phyloP scores from a whole-genome alignment of 2,113 vertebrate genomes.

The Colius striatus region DNA sequence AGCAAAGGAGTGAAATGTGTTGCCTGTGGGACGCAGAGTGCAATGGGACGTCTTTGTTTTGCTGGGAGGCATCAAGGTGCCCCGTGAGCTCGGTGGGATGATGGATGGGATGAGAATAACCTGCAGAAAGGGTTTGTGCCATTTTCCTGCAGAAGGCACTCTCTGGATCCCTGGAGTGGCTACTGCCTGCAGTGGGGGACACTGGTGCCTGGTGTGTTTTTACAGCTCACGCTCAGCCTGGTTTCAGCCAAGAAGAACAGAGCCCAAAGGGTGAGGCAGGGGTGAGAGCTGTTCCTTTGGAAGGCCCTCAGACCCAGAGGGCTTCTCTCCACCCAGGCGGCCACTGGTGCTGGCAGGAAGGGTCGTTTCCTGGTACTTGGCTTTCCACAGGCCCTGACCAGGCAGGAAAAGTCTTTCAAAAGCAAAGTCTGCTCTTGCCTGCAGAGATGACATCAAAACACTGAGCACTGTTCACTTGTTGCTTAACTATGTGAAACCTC shows the following conservation, averaged over 20 bases:
- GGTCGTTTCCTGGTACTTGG: too few relatives aligned
- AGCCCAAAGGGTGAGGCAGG: too few relatives aligned
- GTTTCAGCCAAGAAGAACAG: too few relatives aligned
- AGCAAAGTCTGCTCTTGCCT: background rate
- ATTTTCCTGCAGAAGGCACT: accelerated
- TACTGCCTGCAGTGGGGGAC: background rate
- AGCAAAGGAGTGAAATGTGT: background rate
- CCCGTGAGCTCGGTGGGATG: accelerated
- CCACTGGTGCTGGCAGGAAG: too few relatives aligned
- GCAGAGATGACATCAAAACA: accelerated
- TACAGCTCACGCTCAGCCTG: too few relatives aligned
- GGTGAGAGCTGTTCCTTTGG: too few relatives aligned
- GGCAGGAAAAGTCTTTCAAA: too few relatives aligned
- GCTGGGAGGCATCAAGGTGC: accelerated
- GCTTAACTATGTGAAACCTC: background rate
- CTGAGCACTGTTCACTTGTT: background rate
- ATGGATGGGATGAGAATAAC: accelerated
- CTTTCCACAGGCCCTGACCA: too few relatives aligned
- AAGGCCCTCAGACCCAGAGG: too few relatives aligned
- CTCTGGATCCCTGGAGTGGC: too few relatives aligned
- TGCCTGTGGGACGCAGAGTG: background rate
- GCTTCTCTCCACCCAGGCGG: too few relatives aligned
- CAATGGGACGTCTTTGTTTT: accelerated
- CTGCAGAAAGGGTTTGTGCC: background rate
- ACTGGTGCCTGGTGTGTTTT: accelerated